Evolutionary conservation across 2,113 vertebrate genomes (phyloP).

Genomic region (Tachysurus fulvidraco): DNA sequence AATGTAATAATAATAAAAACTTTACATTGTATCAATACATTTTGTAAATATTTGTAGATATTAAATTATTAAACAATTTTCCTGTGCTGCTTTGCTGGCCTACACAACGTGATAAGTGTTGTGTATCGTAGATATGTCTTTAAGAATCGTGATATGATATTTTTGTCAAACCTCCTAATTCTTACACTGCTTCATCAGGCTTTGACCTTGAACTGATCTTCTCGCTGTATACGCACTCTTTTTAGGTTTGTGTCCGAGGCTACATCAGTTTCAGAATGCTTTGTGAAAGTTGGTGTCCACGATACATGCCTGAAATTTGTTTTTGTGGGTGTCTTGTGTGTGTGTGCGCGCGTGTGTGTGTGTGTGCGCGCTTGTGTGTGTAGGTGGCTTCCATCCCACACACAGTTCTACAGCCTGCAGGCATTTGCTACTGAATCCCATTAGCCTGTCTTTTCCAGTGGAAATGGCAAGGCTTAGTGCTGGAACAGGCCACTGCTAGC

Average conservation of each 20-base stretch:
- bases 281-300: slow-evolving; percentile 12
- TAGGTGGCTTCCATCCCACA: slow-evolving; percentile 47
- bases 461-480: slow-evolving; percentile 35
- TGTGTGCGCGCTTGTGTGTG: slow-evolving; percentile 12
- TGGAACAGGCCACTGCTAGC: slow-evolving; percentile 40
- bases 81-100: neutral
- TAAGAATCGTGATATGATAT: neutral
- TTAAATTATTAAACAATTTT: too few relatives aligned
- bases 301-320: neutral
- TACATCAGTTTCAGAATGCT: slow-evolving; percentile 6
- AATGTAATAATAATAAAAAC: neutral
- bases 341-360: slow-evolving; percentile 3
- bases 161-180: neutral
- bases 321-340: neutral
- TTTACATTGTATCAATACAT: neutral
- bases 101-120: neutral
- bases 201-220: slow-evolving; percentile 18
- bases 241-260: slow-evolving; percentile 7
- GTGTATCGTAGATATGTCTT: neutral
- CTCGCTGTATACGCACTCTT: neutral
- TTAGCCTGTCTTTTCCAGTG: slow-evolving; percentile 48
- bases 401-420: slow-evolving; percentile 40
- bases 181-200: neutral
- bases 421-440: slow-evolving; percentile 46
- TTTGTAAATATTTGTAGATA: neutral